Percentiles rank a stretch among this genome's conserved stretches.
These are phyloP conservation scores for Falco punctatus DNA, from an alignment of 2,113 vertebrate species.

Conservation along the genomic window DNA sequence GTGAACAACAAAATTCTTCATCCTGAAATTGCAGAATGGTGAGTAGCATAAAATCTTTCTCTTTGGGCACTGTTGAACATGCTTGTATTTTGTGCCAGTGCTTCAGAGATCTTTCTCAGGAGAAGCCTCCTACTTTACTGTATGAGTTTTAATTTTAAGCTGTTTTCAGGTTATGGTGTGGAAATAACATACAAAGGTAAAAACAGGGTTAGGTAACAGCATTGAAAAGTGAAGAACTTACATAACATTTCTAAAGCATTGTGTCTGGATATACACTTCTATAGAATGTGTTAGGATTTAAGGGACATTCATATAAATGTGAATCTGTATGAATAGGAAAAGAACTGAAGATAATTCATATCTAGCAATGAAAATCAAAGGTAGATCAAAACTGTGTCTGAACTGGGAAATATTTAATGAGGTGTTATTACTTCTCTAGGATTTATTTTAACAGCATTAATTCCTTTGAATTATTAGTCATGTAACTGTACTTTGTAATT, in stretches of 20 bases:
- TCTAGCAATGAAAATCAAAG: constrained; percentile 31
- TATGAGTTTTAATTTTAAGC: neutral
- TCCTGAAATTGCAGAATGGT: constrained; percentile 94
- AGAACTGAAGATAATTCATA: neutral
- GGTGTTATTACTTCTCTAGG: constrained; percentile 42
- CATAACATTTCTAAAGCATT: neutral
- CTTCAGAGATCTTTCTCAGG: neutral
- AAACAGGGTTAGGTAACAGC: neutral
- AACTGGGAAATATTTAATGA: constrained; percentile 57
- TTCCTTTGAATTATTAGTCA: constrained; percentile 17
- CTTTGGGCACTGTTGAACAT: neutral
- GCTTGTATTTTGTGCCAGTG: neutral
- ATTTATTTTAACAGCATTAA: constrained; percentile 59
- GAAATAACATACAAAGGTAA: neutral
- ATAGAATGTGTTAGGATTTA: neutral
- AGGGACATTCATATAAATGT: neutral
- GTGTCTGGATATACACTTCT: neutral
- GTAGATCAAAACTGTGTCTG: constrained; percentile 50
- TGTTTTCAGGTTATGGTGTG: neutral
- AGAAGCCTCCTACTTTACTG: neutral
- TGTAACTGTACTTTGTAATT: neutral
- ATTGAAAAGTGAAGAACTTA: neutral
- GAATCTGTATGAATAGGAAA: constrained; percentile 5
- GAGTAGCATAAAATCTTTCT: constrained; percentile 59
- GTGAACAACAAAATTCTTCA: constrained; percentile 90